phyloP scores from a whole-genome alignment of 2,888 invertebrate genomes.

The Caenorhabditis zanzibari region DNA sequence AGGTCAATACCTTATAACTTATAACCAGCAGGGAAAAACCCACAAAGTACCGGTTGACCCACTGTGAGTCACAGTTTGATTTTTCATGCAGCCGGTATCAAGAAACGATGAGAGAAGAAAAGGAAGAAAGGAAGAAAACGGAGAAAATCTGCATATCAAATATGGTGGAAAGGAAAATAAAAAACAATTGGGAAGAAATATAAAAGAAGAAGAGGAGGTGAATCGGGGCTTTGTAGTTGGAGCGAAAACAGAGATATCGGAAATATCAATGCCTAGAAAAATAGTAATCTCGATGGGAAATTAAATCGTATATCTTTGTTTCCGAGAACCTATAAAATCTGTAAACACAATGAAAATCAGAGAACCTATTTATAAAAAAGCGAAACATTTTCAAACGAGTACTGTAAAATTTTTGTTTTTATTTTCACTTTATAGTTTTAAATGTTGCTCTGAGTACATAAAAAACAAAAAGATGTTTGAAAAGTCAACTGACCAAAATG shows the following conservation, averaged over 20 bases:
- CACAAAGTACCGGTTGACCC: slow-evolving; percentile 23
- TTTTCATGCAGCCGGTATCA: background rate
- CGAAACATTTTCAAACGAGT: no score
- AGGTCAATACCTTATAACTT: slow-evolving; percentile 18
- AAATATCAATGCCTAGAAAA: slow-evolving; percentile 12
- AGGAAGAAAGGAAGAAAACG: slow-evolving; percentile 5
- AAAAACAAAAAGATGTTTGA: no score
- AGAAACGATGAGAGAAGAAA: background rate
- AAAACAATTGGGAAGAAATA: slow-evolving; percentile 24
- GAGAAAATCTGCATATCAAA: slow-evolving; percentile 17
- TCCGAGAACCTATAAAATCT: background rate
- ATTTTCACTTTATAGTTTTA: no score
- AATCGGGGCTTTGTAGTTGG: slow-evolving; percentile 23
- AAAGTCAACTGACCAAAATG: background rate
- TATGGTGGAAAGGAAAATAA: slow-evolving; percentile 7
- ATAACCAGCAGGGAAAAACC: slow-evolving; percentile 9
- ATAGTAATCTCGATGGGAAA: slow-evolving; percentile 46
- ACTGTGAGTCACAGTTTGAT: slow-evolving; percentile 16
- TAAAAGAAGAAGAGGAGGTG: background rate
- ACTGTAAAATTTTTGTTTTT: no score
- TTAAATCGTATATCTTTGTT: background rate
- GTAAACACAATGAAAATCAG: background rate
- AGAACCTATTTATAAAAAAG: background rate
- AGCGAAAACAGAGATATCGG: slow-evolving; percentile 23
- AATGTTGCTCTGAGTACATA: no score